Conservation (phyloP, 2,888 invertebrate genomes). For the Drosophila algonquin region DNA sequence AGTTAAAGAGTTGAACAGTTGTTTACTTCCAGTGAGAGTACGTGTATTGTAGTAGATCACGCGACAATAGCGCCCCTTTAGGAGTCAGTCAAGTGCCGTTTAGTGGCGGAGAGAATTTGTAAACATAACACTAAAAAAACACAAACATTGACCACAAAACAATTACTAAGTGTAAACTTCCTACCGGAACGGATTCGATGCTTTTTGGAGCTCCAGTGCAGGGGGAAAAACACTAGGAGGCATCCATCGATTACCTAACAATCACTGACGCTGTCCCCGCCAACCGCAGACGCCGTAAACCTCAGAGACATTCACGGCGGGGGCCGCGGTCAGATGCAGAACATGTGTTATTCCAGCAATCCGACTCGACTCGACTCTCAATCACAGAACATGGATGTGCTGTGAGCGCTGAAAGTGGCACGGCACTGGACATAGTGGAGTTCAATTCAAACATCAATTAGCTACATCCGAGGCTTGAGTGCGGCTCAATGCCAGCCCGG, state of each 20-base stretch:
- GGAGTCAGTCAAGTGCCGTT: background rate
- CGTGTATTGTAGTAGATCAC: background rate
- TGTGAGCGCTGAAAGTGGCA: constrained; percentile 7
- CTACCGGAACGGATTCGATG: constrained; percentile 29
- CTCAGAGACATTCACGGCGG: background rate
- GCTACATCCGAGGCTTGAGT: constrained; percentile 58
- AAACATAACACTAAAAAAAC: background rate
- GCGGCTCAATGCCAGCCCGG: constrained; percentile 62
- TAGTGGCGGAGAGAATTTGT: background rate
- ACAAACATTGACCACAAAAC: constrained; percentile 8
- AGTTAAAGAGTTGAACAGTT: constrained; percentile 5
- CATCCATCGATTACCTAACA: constrained; percentile 1
- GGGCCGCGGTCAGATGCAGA: background rate
- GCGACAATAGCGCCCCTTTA: constrained; percentile 1
- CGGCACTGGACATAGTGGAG: constrained; percentile 8
- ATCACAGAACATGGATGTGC: constrained; percentile 25
- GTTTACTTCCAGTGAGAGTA: constrained; percentile 6
- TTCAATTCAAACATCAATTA: constrained; percentile 65
- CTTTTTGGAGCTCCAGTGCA: background rate
- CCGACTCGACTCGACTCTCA: constrained; percentile 2
- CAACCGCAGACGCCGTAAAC: background rate
- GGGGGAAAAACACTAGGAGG: background rate
- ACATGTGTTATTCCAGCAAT: constrained; percentile 15
- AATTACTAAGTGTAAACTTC: constrained; percentile 19
- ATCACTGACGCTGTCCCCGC: background rate